Base-by-base conservation (phyloP, 2,888 invertebrate genomes). In the Phortica okadai region DNA sequence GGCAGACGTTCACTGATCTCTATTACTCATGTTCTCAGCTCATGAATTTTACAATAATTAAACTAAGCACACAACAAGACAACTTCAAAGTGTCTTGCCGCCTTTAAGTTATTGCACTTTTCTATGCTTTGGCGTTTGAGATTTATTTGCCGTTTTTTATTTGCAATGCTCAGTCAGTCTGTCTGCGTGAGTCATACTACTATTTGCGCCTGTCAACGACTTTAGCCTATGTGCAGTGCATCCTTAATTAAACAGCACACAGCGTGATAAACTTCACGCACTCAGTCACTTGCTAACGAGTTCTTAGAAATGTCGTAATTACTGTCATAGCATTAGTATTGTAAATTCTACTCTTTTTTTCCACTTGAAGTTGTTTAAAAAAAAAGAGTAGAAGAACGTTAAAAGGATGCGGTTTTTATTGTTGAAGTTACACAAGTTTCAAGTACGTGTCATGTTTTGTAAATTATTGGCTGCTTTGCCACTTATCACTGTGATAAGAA, bases 181-280 rank as follows among this genome's bases (percentile, higher is more conserved):
- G 59, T 21, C 16, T 62, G 21, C 25, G 73, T n/a, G 73, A 45
- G 62, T 45, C 74, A 50, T 72, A 73, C 21, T 50, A 54, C 62
- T 62, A 25, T 62, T 62, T 62, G 33, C 16, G 73, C 14, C 73
- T 77, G 76, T 75, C 73, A 86, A 85, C 84, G 87, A 84, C 85
- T 83, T 83, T 79, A 75, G 77, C 69, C 74, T 74, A 84, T 85
- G 85, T 85, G 85, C 83, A 84, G 76, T 79, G 85, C 84, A 85
- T 85, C 87, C 84, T 84, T 86, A 85, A 85, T 85, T 83, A 81
- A 78, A 76, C 59, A 73, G 72, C 76, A 76, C 58, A 66, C 45
- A 74, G 74, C 33, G 10, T 62, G 62, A 62, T 62, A 62, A 62
- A 62, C 62, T 62, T 62, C 10, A 62, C 62, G n/a, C 62, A 62